Base-by-base conservation (phyloP, 2,797 vertebrate genomes). In the Pseudomugil tenellus region DNA sequence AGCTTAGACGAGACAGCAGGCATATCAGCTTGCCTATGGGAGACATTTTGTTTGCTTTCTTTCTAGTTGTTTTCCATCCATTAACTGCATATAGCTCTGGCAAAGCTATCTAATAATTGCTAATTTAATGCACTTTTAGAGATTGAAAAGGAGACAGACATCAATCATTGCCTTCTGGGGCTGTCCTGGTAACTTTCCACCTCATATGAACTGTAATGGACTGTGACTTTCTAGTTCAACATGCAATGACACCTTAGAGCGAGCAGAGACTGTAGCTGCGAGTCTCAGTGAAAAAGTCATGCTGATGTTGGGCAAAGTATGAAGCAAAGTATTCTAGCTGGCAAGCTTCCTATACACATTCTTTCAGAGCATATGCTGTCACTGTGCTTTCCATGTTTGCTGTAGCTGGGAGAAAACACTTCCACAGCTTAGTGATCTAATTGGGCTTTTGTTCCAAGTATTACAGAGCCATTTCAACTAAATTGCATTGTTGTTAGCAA, bases 141-240 rank as follows among this genome's bases (percentile, higher is more conserved):
- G 63, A 76, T 34, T 61, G 63, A 72, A 66, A 66, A 63, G 63
- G 66, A 80, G 83, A 81, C 72, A 58, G 78, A 87, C 82, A 87
- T 91, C 83, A 74, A 73, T 87, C 82, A 84, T 77, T 46, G 82
- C 56, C 72, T 79, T 74, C 76, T 34, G 25, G 25, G 70, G 74
- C 73, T 78, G 81, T 82, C 75, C 73, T 73, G 75, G 54, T 83
- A 77, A 83, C 88, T 85, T 86, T 89, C 77, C 85, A 89, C 81
- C 84, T 84, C 79, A 89, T 89, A 60, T 87, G 72, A 87, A 81
- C 82, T 70, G 73, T 85, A 90, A 91, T 88, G 86, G 83, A 64
- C 82, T 79, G 74, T 87, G 88, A 86, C 85, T 74, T 81, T 77
- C 71, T 75, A 68, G 67, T 81, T 88, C 76, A 81, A 77, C 79